These are phyloP conservation scores for Vombatus ursinus DNA, from an alignment of 2,113 vertebrate species.

Conservation along the genomic window DNA sequence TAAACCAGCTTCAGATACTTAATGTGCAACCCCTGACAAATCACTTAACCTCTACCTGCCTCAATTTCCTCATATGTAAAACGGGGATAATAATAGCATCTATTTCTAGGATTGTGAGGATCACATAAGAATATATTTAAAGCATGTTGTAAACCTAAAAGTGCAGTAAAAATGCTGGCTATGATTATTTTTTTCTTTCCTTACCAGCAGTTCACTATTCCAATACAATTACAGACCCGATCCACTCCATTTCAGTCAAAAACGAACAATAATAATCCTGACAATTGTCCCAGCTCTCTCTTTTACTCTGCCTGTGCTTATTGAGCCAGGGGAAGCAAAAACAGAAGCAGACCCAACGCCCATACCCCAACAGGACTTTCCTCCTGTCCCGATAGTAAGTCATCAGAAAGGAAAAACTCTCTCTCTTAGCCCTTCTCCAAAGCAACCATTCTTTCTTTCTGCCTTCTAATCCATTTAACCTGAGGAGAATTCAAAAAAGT, in stretches of 20 bases:
- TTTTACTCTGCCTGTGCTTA: not conserved
- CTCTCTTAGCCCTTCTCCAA: not conserved
- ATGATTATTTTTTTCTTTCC: not conserved
- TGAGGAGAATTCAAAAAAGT: not conserved
- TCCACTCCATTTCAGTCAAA: not conserved
- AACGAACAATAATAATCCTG: not conserved
- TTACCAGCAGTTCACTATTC: not conserved
- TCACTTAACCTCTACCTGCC: not conserved
- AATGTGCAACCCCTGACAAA: not conserved
- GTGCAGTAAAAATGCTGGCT: accelerated
- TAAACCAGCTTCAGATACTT: not conserved
- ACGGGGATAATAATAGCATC: not conserved
- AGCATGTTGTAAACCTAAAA: not conserved
- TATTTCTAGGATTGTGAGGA: not conserved
- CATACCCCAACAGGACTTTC: not conserved
- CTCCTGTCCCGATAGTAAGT: not conserved
- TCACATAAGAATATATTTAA: not conserved
- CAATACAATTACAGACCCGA: not conserved
- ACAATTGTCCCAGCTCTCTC: not conserved
- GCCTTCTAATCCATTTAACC: not conserved
- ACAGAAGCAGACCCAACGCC: not conserved
- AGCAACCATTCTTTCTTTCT: not conserved
- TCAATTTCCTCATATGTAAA: not conserved
- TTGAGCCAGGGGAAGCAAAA: not conserved
- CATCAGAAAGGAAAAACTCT: not conserved